phyloP scores from a whole-genome alignment of 2,113 vertebrate genomes.

The rat (Rattus norvegicus) region DNA sequence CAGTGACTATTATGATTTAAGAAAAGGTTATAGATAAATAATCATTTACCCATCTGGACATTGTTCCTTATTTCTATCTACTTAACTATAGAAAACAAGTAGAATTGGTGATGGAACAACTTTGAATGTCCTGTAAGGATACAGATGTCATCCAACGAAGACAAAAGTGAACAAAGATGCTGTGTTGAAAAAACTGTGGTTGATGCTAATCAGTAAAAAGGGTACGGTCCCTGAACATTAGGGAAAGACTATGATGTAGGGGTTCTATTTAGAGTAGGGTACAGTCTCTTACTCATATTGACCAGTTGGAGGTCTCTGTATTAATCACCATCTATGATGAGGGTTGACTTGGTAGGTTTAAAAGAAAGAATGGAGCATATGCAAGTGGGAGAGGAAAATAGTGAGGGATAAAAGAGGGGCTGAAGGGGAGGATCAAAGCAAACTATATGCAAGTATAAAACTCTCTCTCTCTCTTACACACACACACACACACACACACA shows the following conservation, averaged over 20 bases:
- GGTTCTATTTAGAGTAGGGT: background rate
- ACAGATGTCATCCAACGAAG: background rate
- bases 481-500: no score
- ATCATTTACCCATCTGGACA: background rate
- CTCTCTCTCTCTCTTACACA: no score
- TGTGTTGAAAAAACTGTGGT: background rate
- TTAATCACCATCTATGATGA: background rate
- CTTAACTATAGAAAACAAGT: background rate
- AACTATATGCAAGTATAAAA: background rate
- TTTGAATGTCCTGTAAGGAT: background rate
- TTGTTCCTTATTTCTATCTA: background rate
- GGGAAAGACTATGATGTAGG: no score
- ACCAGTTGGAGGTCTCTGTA: background rate
- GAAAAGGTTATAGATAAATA: constrained; percentile 35
- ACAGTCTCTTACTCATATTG: no score
- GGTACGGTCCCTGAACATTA: fast-evolving
- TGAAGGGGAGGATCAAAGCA: background rate
- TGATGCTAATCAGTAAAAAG: background rate
- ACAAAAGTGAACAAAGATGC: background rate
- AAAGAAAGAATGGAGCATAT: background rate
- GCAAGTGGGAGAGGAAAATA: background rate
- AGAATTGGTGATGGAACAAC: constrained; percentile 3
- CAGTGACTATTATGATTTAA: background rate
- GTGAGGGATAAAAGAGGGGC: background rate
- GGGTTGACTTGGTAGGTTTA: background rate